phyloP scores from a whole-genome alignment of 2,797 vertebrate species.

The Iguana delicatissima region DNA sequence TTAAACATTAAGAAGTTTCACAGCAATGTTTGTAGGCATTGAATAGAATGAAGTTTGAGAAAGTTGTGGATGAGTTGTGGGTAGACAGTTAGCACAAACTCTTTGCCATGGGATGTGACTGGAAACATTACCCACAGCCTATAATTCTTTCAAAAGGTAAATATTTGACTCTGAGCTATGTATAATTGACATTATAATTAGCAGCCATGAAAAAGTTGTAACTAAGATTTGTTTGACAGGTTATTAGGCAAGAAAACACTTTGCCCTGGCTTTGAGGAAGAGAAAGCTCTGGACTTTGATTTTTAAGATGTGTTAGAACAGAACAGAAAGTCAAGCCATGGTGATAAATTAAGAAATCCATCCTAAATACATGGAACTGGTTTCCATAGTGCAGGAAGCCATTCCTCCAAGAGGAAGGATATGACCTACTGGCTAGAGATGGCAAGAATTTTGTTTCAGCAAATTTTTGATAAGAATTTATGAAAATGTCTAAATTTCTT shows the following conservation, averaged over 20 bases:
- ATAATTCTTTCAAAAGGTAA: not conserved
- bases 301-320: not conserved
- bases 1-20: not conserved
- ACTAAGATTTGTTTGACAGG: not conserved
- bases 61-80: not conserved
- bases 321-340: not conserved
- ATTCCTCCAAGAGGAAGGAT: not conserved
- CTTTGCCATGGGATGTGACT: not conserved
- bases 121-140: not conserved
- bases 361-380: not conserved
- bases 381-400: not conserved
- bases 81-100: not conserved
- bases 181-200: constrained; percentile 4
- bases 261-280: not conserved
- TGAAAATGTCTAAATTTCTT: not conserved
- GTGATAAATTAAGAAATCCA: not conserved
- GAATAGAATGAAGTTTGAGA: not conserved
- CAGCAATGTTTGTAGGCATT: too few species aligned
- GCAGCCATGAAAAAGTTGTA: not conserved
- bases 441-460: not conserved
- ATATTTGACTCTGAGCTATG: constrained; percentile 4
- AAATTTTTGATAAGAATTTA: not conserved
- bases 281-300: not conserved
- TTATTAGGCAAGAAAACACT: not conserved
- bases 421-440: not conserved